Evolutionary conservation across 2,888 invertebrate genomes (phyloP), one percentile per base, ranked within the genome.

Genomic region (Stenichneumon culpator): DNA sequence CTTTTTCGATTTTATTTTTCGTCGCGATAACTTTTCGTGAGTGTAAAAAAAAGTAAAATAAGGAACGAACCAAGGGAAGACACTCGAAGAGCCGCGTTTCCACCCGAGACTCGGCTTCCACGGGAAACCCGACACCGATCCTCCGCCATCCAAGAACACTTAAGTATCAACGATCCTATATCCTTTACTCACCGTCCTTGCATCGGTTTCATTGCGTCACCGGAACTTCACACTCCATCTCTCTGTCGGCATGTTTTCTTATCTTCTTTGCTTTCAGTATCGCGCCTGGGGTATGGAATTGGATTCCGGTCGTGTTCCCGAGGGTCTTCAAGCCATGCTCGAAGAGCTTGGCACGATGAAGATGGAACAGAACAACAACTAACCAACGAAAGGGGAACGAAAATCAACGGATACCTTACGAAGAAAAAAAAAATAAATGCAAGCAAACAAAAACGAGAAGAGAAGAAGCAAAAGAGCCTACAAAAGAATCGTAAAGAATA

Each of bases 241-340:
- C 52, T 36, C 5, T 54, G 54, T 54, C 67, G 25, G 22, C 52
- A 16, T 19, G 36, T 25, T 36, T 72, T 54, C 67, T 67, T 77
- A 77, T 36, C 36, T 83, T 67, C 52, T 69, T 44, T 67, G 32
- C 92, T 96, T 96, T 67, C 95, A 98, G 97, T 97, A 97, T 94
- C 96, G 96, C 92, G 95, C 96, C 92, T 98, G 97, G 97, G 97
- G 96, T 88, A 95, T 95, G 91, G 98, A 98, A 90, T 94, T 98
- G 88, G 98, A 97, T 91, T 97, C 97, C 91, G 98, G 98, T 60
- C 95, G 95, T 86, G 95, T 97, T 89, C 97, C 98, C 3, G 97
- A 98, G 88, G 97, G 97, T 65, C 95, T 98, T 88, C 96, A 97
- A 90, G 95, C 95, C 69, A 95, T 97, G 91, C 95, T 98, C 79